Conservation (phyloP, 2,888 invertebrate species). For the Drosophila flavopinicola region DNA sequence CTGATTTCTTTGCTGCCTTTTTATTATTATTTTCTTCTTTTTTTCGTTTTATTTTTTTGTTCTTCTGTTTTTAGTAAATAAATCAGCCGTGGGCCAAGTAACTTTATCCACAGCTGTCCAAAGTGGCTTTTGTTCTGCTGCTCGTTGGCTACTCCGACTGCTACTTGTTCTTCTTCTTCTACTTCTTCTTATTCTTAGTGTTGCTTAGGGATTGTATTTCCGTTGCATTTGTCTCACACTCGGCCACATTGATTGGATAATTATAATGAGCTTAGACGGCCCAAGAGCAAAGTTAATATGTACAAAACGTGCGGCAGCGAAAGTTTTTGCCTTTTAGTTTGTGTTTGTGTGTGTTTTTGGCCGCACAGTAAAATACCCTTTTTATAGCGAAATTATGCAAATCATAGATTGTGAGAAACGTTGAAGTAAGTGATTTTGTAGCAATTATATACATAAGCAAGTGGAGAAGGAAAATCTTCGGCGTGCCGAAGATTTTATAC, state of each 20-base stretch:
- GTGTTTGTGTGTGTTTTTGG: no score
- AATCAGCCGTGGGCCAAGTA: conserved; percentile 71
- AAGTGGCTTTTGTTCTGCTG: conserved; percentile 44
- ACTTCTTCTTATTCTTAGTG: background rate
- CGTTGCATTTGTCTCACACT: conserved; percentile 40
- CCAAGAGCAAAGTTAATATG: conserved; percentile 32
- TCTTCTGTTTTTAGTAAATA: conserved; percentile 70
- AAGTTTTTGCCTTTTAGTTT: no score
- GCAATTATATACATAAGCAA: no score
- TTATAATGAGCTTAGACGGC: conserved; percentile 66
- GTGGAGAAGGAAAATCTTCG: background rate
- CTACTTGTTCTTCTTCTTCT: background rate
- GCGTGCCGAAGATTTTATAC: no score
- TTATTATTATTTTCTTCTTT: conserved; percentile 21
- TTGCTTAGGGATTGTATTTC: conserved; percentile 31
- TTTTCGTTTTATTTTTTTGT: conserved; percentile 20
- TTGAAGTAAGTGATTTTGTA: no score
- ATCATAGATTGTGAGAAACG: no score
- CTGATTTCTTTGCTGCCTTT: conserved; percentile 35
- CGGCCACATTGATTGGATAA: conserved; percentile 64
- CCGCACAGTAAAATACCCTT: no score
- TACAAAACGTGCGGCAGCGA: conserved; percentile 3
- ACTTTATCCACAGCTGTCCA: conserved; percentile 60
- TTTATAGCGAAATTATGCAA: no score
- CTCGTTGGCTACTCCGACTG: conserved; percentile 18